These are phyloP conservation scores for zebrafish (Danio rerio) DNA, from an alignment of 2,113 vertebrate species.

Conservation along the genomic window DNA sequence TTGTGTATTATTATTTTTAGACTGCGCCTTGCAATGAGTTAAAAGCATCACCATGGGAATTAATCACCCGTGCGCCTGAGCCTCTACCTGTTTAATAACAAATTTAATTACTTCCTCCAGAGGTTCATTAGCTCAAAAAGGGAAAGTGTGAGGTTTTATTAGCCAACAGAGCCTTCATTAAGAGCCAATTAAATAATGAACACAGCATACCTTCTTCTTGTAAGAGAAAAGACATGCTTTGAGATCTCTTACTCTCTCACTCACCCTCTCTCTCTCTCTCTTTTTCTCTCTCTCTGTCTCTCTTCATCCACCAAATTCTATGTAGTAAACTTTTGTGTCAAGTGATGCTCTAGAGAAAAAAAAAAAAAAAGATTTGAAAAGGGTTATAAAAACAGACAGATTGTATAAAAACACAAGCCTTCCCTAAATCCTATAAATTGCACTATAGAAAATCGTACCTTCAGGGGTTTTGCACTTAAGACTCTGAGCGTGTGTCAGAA, in stretches of 20 bases:
- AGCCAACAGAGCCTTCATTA: slow-evolving; percentile 68
- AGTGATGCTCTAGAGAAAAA: not conserved
- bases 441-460: not conserved
- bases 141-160: slow-evolving; percentile 67
- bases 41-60: slow-evolving; percentile 60
- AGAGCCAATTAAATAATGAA: slow-evolving; percentile 67
- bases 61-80: slow-evolving; percentile 62
- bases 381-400: not conserved
- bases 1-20: slow-evolving; percentile 59
- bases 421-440: slow-evolving; percentile 7
- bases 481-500: slow-evolving; percentile 3
- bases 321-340: not conserved
- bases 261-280: too few species aligned
- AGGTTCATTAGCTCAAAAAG: slow-evolving; percentile 69
- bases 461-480: not conserved
- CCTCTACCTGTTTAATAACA: slow-evolving; percentile 75
- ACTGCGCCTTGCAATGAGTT: slow-evolving; percentile 34
- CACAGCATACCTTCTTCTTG: slow-evolving; percentile 40
- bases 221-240: not conserved
- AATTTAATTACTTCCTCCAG: slow-evolving; percentile 68
- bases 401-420: not conserved
- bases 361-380: not conserved
- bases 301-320: not conserved
- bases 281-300: too few species aligned
- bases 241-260: slow-evolving; percentile 6